phyloP scores from a whole-genome alignment of 2,113 vertebrate species.

The Platysternon megacephalum region DNA sequence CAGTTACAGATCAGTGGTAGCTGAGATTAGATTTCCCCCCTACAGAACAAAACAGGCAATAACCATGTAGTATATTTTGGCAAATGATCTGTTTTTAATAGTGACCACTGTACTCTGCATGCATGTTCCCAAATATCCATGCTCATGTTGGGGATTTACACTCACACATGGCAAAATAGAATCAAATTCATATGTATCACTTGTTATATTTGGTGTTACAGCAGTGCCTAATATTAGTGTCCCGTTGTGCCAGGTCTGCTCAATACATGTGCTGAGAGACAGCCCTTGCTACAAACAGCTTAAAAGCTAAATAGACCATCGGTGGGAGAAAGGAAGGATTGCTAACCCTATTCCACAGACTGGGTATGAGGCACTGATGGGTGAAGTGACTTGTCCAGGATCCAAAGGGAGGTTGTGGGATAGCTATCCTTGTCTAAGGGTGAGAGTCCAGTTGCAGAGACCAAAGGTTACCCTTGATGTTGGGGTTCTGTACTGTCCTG shows the following conservation, averaged over 20 bases:
- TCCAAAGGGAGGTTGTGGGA: background rate
- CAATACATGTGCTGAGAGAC: background rate
- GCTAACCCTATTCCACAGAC: background rate
- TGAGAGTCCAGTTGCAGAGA: background rate
- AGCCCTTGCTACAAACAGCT: background rate
- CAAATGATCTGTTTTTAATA: rapidly evolving
- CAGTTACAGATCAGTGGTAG: background rate
- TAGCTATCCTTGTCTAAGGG: background rate
- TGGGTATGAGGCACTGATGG: background rate
- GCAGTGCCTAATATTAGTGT: rapidly evolving
- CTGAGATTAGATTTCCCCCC: background rate
- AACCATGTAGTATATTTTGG: background rate
- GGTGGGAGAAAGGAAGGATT: background rate
- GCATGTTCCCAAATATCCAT: too few species aligned
- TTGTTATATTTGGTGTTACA: background rate
- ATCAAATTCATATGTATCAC: background rate
- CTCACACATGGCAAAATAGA: background rate
- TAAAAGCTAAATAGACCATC: background rate
- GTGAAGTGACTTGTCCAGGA: rapidly evolving
- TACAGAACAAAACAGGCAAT: background rate
- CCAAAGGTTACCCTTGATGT: background rate
- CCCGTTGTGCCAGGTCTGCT: background rate
- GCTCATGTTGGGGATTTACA: background rate
- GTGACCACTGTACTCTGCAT: background rate
- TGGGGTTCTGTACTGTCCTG: too few species aligned